These are phyloP conservation scores for Chaunax sp. DNA, from an alignment of 2,797 vertebrate genomes.

Conservation along the genomic window DNA sequence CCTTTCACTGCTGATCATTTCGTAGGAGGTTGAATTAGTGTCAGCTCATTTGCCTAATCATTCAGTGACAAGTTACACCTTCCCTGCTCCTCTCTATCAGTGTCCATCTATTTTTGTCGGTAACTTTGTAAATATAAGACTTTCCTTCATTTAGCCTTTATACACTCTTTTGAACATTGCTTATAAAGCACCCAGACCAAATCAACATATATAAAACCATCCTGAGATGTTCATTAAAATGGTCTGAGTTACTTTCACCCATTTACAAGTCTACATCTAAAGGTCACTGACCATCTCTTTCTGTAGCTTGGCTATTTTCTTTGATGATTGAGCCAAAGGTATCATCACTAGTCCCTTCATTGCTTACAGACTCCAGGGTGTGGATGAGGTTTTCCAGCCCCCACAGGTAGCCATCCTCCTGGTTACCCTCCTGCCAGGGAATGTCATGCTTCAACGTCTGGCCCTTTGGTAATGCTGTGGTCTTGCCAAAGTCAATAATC, in stretches of 20 bases:
- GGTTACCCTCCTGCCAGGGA: constrained; percentile 96
- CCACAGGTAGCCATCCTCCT: constrained; percentile 96
- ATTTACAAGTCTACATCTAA: constrained; percentile 30
- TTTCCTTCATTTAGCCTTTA: neutral
- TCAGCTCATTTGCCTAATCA: constrained; percentile 49
- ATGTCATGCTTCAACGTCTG: constrained; percentile 89
- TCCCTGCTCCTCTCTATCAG: constrained; percentile 24
- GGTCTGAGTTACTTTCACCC: constrained; percentile 21
- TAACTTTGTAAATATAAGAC: neutral
- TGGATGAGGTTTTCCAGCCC: constrained; percentile 94
- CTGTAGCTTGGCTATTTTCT: constrained; percentile 39
- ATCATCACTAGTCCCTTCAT: constrained; percentile 21
- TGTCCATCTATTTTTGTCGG: constrained; percentile 25
- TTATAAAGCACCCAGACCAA: constrained; percentile 21
- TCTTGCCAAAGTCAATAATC: constrained; percentile 99
- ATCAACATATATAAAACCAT: constrained; percentile 10
- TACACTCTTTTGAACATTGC: neutral
- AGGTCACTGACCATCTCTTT: constrained; percentile 47
- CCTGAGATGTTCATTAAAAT: constrained; percentile 26
- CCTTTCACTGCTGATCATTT: constrained; percentile 55
- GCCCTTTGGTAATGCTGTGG: constrained; percentile 90
- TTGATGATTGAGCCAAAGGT: constrained; percentile 24
- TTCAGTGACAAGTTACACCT: constrained; percentile 35
- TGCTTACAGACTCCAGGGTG: constrained; percentile 72
- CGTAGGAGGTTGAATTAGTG: constrained; percentile 66